Conservation (phyloP, 2,888 invertebrate genomes). For the Carpatolechia fugitivella region DNA sequence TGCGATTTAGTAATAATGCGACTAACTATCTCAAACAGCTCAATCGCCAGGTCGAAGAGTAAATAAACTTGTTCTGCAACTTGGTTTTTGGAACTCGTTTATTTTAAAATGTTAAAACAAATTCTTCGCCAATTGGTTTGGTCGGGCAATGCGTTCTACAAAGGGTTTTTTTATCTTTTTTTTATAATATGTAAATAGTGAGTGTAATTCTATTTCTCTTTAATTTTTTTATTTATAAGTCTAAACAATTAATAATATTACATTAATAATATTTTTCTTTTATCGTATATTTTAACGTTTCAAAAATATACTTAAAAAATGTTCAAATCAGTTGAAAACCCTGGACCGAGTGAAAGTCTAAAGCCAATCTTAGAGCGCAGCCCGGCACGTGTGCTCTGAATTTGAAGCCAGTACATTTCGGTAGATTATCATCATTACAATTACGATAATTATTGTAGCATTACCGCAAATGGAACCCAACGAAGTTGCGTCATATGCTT, state of each 20-base stretch:
- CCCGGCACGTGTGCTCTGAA: slow-evolving; percentile 15
- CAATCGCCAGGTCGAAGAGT: background rate
- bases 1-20: too few relatives aligned
- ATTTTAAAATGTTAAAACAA: background rate
- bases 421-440: slow-evolving; percentile 46
- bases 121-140: background rate
- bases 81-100: slow-evolving; percentile 3
- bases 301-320: too few relatives aligned
- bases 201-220: background rate
- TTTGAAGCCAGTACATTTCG: slow-evolving; percentile 25
- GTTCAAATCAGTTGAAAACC: slow-evolving; percentile 20
- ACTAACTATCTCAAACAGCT: background rate
- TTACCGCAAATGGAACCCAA: slow-evolving; percentile 29
- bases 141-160: background rate
- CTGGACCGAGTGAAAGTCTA: slow-evolving; percentile 38
- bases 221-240: too few relatives aligned
- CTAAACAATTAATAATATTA: too few relatives aligned
- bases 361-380: slow-evolving; percentile 20
- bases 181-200: too few relatives aligned
- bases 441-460: slow-evolving; percentile 42
- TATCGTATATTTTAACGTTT: too few relatives aligned
- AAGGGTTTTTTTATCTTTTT: too few relatives aligned
- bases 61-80: slow-evolving; percentile 3
- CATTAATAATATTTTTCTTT: too few relatives aligned
- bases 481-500: slow-evolving; percentile 29